Evolutionary conservation across 2,113 vertebrate genomes (phyloP).

Genomic region (Cisticola juncidis): DNA sequence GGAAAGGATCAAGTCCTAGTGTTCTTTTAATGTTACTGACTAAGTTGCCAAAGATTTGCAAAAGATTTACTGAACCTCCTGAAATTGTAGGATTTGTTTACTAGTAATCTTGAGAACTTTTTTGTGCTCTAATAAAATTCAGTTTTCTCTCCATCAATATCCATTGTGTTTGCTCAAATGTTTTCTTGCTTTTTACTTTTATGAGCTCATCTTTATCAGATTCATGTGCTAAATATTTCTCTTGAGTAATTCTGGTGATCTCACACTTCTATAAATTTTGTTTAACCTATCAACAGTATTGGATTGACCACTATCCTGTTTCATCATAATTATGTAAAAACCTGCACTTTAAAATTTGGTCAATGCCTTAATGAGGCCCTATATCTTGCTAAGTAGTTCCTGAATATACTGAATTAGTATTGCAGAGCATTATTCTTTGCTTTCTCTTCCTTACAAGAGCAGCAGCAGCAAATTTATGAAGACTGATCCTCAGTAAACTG

Average conservation of each 20-base stretch:
- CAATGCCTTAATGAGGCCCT: neutral
- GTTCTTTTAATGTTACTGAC: neutral
- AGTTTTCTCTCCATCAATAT: neutral
- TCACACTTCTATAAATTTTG: neutral
- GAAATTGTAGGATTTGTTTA: neutral
- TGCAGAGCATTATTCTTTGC: neutral
- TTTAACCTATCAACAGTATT: neutral
- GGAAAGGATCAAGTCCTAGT: neutral
- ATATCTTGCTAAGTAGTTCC: conserved; percentile 19
- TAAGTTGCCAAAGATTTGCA: neutral
- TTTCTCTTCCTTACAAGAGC: neutral
- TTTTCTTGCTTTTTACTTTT: neutral
- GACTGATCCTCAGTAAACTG: neutral
- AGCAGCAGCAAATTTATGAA: neutral
- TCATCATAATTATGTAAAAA: neutral
- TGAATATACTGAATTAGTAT: neutral
- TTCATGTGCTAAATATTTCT: neutral
- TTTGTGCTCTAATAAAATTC: neutral
- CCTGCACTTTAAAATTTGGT: neutral
- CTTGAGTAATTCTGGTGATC: neutral
- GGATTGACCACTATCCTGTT: neutral
- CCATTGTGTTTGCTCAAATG: neutral
- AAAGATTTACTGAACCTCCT: neutral
- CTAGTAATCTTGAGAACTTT: neutral
- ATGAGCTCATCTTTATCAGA: neutral